Base-by-base conservation (phyloP, 1,140 invertebrate genomes). In the Atta cephalotes region DNA sequence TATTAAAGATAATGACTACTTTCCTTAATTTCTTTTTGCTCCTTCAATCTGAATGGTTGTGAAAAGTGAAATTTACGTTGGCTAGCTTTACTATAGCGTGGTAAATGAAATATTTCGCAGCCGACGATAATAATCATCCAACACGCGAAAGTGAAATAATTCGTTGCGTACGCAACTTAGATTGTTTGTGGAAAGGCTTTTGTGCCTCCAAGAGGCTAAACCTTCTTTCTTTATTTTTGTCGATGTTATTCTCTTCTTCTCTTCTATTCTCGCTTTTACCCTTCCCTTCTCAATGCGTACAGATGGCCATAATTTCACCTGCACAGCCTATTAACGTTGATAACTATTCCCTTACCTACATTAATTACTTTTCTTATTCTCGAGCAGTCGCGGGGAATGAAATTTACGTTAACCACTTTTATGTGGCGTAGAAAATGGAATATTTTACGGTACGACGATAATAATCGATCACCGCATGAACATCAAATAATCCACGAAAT, bases 291-390 rank as follows among this genome's bases (percentile, higher is more conserved):
- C 70, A 74, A 62, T 74, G 53, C 39, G 18, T 62, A 74, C 25
- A 74, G 68, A 72, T 82, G 80, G 45, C 56, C 56, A 62, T 84
- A 84, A 84, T 84, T 84, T 84, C 18, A 63, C 35, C 39, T 62
- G 58, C 70, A 74, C 63, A 74, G 70, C 56, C 70, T 84, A 62
- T 84, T 84, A 74, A 84, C 80, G 39, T 84, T 84, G 70, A 84
- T 84, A 82, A 82, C 53, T 84, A 49, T n/a, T 74, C 58, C 74
- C 68, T 74, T 74, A 49, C 35, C 39, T 62, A 62, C 80, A 82
- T 82, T 82, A 82, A 82, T 82, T 82, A 82, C 39, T 60, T 82
- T 82, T 82, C 56, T 82, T 82, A 82, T 82, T 74, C 18, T 31
- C 56, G 39, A 14, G 25, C 21, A 62, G 80, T 35, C 68, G 25